Evolutionary conservation across 2,888 invertebrate genomes (phyloP).

Genomic region (Aspidapion aeneum): DNA sequence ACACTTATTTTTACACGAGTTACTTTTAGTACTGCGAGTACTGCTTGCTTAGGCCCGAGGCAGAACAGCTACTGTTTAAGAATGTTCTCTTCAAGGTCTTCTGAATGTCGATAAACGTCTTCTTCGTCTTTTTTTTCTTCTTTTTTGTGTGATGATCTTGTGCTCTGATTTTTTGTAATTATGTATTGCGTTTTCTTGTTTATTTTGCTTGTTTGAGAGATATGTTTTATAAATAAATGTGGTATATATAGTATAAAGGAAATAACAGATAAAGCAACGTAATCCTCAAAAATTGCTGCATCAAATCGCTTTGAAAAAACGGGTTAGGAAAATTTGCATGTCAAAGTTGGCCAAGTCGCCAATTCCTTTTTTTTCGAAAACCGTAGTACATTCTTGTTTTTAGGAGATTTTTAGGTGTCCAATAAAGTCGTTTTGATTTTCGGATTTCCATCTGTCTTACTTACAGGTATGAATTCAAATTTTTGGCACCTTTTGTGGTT

Average conservation of each 20-base stretch:
- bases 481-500: no score
- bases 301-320: no score
- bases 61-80: not conserved
- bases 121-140: not conserved
- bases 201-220: not conserved
- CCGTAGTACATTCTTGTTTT: no score
- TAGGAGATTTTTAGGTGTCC: no score
- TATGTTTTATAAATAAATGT: not conserved
- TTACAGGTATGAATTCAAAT: no score
- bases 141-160: not conserved
- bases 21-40: not conserved
- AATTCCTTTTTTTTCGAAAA: no score
- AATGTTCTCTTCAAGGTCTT: not conserved
- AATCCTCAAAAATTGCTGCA: no score
- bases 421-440: no score
- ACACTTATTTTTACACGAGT: not conserved
- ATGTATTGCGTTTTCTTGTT: not conserved
- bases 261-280: no score
- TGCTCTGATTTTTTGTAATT: not conserved
- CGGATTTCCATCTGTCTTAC: no score
- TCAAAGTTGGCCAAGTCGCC: no score
- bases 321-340: no score
- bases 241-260: not conserved
- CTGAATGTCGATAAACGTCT: not conserved
- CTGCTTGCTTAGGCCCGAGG: not conserved